Evolutionary conservation across 1,140 invertebrate genomes (phyloP), one percentile per base, ranked within the genome.

Genomic region (Bombyx mandarina): DNA sequence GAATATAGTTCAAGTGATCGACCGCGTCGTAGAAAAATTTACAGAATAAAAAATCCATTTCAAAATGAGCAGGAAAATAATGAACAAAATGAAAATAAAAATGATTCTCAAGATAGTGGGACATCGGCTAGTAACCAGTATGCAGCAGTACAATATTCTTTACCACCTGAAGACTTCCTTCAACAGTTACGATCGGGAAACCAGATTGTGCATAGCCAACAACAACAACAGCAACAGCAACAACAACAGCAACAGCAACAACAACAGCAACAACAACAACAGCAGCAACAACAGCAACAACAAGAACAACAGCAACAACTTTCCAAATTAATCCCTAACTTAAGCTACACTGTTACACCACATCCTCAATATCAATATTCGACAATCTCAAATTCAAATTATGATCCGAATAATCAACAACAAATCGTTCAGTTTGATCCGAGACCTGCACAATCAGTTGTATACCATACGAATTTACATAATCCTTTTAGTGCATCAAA

Each of bases 101-200:
- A 65, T 42, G 69, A 60, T 58, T 52, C 66, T 52, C 67, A 75
- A 54, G 88, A 89, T 63, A 82, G 71, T 52, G 79, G 75, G 43
- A 72, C 75, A 7, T 79, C 79, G 62, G 83, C 86, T 65, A 88
- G 83, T 73, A 87, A 86, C 68, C 82, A 88, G 63, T 82, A 87
- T 73, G 69, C 82, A 51, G 74, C 82, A 35, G 70, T 86, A 61
- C 80, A 86, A 66, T 89, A 88, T 58, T 83, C 83, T 12, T 65
- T 88, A 48, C 86, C 88, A 50, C 88, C 86, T 47, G 86, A 88
- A 63, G 81, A 85, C 12, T 89, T 88, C 58, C 66, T 89, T 22
- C 80, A 86, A 58, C 75, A 87, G 59, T 71, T 86, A 63, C 81
- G 78, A 62, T 72, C 71, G 50, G 79, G 84, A 51, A 81, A 73